Evolutionary conservation across 2,888 invertebrate species (phyloP).

Genomic region (Malthinus seriepunctatus): DNA sequence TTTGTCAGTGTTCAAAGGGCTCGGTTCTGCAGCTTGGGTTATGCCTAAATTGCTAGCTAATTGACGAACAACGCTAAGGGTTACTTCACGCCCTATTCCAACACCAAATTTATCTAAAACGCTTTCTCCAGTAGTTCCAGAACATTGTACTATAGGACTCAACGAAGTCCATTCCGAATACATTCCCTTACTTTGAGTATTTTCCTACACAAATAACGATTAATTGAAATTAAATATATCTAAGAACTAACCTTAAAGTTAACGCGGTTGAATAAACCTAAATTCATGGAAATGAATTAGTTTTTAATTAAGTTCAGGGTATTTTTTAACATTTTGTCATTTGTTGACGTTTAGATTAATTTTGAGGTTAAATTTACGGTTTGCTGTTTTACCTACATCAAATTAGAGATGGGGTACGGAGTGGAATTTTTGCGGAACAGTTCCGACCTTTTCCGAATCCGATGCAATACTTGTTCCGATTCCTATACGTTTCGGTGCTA

Average conservation of each 20-base stretch:
- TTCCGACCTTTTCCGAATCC: too few species aligned
- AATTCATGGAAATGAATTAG: slow-evolving; percentile 63
- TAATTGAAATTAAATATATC: neutral
- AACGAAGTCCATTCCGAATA: slow-evolving; percentile 85
- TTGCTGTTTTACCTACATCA: too few species aligned
- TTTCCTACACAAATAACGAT: slow-evolving; percentile 53
- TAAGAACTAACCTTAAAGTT: slow-evolving; percentile 68
- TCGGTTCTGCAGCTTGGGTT: slow-evolving; percentile 82
- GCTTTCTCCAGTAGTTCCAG: slow-evolving; percentile 66
- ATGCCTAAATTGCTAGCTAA: slow-evolving; percentile 71
- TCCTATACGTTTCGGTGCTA: too few species aligned
- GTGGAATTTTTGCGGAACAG: too few species aligned
- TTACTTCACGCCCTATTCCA: slow-evolving; percentile 78
- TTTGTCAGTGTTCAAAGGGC: slow-evolving; percentile 79
- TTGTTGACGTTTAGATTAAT: neutral
- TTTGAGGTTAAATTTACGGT: neutral
- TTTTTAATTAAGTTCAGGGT: neutral
- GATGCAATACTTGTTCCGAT: too few species aligned
- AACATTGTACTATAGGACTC: slow-evolving; percentile 66
- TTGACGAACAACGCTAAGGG: slow-evolving; percentile 77
- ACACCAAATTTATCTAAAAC: slow-evolving; percentile 78
- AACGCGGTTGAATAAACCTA: slow-evolving; percentile 80
- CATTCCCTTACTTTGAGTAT: slow-evolving; percentile 72
- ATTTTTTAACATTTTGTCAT: neutral
- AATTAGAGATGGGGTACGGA: too few species aligned